Conservation (phyloP, 2,797 vertebrate species). For the Aselliscus stoliczkanus region DNA sequence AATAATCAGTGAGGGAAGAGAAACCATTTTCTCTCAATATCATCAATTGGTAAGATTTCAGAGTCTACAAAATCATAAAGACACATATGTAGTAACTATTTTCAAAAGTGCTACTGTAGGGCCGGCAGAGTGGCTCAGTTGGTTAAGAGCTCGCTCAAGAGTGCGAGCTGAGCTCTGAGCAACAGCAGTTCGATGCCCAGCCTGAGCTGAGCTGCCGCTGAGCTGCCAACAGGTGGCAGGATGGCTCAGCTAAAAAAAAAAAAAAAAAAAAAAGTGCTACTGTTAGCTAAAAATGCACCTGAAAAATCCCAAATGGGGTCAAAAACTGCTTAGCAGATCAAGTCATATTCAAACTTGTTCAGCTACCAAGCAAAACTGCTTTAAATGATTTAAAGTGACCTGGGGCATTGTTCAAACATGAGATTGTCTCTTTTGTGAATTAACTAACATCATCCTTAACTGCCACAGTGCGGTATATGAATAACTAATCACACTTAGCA, state of each 20-base stretch:
- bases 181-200: too few relatives aligned
- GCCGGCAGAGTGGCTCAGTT: too few relatives aligned
- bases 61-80: slow-evolving; percentile 11
- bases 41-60: slow-evolving; percentile 36
- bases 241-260: too few relatives aligned
- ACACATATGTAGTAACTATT: background rate
- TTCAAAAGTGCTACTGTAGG: slow-evolving; percentile 1
- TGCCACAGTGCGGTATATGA: background rate
- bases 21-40: background rate
- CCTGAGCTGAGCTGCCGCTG: too few relatives aligned
- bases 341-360: slow-evolving; percentile 14
- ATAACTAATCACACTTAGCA: background rate
- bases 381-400: slow-evolving; percentile 37
- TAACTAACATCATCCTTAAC: background rate
- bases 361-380: slow-evolving; percentile 35
- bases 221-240: too few relatives aligned
- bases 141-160: too few relatives aligned
- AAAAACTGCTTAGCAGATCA: slow-evolving; percentile 17
- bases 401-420: background rate
- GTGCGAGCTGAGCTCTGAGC: too few relatives aligned
- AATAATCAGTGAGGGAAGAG: background rate
- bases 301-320: background rate
- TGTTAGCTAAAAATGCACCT: background rate
- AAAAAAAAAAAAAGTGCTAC: background rate
- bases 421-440: background rate